Evolutionary conservation across 2,113 vertebrate species (phyloP).

Genomic region (Beaufortia kweichowensis): DNA sequence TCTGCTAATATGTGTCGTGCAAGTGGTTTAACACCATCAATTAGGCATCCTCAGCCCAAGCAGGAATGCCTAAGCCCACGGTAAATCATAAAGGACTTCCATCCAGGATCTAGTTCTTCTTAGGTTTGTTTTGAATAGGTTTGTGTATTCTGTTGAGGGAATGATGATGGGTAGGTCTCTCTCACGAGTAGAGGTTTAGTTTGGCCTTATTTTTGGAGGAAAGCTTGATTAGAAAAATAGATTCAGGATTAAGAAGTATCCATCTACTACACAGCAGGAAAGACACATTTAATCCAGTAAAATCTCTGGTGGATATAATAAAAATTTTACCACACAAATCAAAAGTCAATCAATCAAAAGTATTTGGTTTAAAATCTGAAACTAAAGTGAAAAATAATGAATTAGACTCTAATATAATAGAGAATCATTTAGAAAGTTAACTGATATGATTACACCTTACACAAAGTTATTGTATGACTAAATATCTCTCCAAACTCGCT

Average conservation of each 20-base stretch:
- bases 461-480: too few relatives aligned
- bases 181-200: conserved; percentile 6
- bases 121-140: conserved; percentile 32
- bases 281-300: background rate
- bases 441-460: too few relatives aligned
- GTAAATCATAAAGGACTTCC: conserved; percentile 58
- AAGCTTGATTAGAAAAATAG: background rate
- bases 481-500: too few relatives aligned
- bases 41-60: conserved; percentile 58
- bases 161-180: conserved; percentile 13
- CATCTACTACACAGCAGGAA: background rate
- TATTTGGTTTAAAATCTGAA: background rate
- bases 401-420: background rate
- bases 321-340: background rate
- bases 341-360: background rate
- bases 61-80: conserved; percentile 45
- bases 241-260: background rate
- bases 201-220: background rate
- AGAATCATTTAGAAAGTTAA: background rate
- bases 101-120: conserved; percentile 36
- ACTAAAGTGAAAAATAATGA: background rate
- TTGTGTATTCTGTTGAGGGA: conserved; percentile 44
- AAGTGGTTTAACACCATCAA: conserved; percentile 61
- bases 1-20: conserved; percentile 49
- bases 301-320: background rate